phyloP scores from a whole-genome alignment of 1,140 invertebrate species.

The Subanguina moxae region DNA sequence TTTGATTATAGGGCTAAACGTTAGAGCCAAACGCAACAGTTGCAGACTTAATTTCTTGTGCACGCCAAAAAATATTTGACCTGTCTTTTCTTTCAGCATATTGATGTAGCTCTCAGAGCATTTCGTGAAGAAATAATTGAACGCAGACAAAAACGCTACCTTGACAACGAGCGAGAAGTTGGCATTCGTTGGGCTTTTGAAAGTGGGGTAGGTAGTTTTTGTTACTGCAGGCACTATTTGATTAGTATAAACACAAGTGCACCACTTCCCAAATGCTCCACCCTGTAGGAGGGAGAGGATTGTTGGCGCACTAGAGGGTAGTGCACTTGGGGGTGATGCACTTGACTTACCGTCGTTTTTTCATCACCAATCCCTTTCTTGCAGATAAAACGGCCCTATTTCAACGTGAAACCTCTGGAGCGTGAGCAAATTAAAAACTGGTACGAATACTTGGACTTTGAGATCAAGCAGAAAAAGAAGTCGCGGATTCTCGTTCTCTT shows the following conservation, averaged over 20 bases:
- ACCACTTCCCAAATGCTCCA: no score
- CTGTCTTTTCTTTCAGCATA: slow-evolving; percentile 35
- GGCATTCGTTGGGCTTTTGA: slow-evolving; percentile 47
- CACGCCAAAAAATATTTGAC: no score
- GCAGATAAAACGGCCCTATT: slow-evolving; percentile 88
- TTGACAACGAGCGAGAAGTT: slow-evolving; percentile 43
- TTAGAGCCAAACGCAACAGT: no score
- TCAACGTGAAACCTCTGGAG: no score
- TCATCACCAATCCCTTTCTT: slow-evolving; percentile 18
- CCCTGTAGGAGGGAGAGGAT: no score
- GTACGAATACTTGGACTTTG: slow-evolving; percentile 90
- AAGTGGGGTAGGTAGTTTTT: slow-evolving; percentile 33
- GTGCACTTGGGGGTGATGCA: no score
- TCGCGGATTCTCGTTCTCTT: slow-evolving; percentile 82
- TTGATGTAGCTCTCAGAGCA: slow-evolving; percentile 41
- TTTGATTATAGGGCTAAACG: no score
- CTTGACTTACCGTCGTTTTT: no score
- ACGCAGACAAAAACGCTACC: slow-evolving; percentile 40
- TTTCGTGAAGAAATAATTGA: slow-evolving; percentile 51
- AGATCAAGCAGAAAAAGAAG: slow-evolving; percentile 79
- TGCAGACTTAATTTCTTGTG: no score
- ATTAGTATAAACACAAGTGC: no score
- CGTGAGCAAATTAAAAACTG: slow-evolving; percentile 88
- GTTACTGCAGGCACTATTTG: no score
- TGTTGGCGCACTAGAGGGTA: no score